Conservation (phyloP, 2,797 vertebrate genomes). For the Pantherophis alleghaniensis region DNA sequence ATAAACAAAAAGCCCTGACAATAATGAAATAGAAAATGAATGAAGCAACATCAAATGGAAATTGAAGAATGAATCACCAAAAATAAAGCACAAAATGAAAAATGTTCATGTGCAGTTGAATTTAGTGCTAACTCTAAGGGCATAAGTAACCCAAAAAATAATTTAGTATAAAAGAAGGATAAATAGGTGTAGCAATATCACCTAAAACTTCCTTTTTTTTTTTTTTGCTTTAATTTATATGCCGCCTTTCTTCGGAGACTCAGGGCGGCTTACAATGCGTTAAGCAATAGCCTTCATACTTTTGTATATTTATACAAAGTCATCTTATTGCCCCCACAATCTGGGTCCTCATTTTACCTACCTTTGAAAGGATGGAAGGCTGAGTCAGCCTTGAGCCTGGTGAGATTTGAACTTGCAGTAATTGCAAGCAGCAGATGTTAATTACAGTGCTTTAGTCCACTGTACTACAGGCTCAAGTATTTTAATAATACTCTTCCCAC, state of each 20-base stretch:
- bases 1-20: background rate
- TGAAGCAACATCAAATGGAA: background rate
- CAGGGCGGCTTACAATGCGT: too few species aligned
- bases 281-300: too few species aligned
- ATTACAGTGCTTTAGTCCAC: too few species aligned
- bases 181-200: background rate
- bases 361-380: too few species aligned
- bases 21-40: background rate
- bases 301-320: too few species aligned
- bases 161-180: background rate
- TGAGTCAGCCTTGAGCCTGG: too few species aligned
- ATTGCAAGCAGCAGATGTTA: too few species aligned
- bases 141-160: background rate
- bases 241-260: too few species aligned
- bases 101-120: background rate
- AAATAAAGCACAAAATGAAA: background rate
- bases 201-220: background rate
- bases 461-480: background rate
- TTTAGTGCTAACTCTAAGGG: background rate
- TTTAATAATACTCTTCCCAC: background rate
- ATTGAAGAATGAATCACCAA: background rate
- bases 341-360: too few species aligned
- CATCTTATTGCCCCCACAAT: too few species aligned
- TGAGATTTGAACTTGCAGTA: too few species aligned
- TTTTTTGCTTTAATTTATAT: too few species aligned